phyloP scores from a whole-genome alignment of 2,888 invertebrate genomes.

The Hartigia nigra region DNA sequence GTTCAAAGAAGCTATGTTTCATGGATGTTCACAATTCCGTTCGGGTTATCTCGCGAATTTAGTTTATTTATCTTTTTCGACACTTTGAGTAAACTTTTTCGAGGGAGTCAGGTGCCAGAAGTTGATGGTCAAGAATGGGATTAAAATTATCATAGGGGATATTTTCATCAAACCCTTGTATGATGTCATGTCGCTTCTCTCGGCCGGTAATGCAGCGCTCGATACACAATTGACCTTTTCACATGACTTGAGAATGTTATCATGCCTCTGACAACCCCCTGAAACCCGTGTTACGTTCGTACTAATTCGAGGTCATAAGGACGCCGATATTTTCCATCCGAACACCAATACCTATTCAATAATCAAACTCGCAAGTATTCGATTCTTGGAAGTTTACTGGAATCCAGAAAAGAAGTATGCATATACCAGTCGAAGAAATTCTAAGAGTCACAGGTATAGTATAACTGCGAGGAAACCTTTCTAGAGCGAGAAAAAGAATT shows the following conservation, averaged over 20 bases:
- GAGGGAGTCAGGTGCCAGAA: not conserved
- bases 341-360: not conserved
- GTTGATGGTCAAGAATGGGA: not conserved
- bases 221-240: not conserved
- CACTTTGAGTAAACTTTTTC: not conserved
- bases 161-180: not conserved
- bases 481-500: not conserved
- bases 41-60: not conserved
- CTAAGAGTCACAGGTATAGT: not conserved
- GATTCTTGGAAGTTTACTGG: not conserved
- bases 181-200: not conserved
- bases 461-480: not conserved
- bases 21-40: not conserved
- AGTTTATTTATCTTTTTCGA: not conserved
- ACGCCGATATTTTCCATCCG: not conserved
- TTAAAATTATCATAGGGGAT: not conserved
- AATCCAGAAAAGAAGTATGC: not conserved
- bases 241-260: not conserved
- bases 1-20: not conserved
- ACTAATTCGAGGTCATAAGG: not conserved
- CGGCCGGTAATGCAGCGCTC: not conserved
- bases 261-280: not conserved
- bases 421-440: not conserved
- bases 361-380: not conserved
- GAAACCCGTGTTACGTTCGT: not conserved